phyloP scores from a whole-genome alignment of 1,140 invertebrate species.

The Telenomus remus region DNA sequence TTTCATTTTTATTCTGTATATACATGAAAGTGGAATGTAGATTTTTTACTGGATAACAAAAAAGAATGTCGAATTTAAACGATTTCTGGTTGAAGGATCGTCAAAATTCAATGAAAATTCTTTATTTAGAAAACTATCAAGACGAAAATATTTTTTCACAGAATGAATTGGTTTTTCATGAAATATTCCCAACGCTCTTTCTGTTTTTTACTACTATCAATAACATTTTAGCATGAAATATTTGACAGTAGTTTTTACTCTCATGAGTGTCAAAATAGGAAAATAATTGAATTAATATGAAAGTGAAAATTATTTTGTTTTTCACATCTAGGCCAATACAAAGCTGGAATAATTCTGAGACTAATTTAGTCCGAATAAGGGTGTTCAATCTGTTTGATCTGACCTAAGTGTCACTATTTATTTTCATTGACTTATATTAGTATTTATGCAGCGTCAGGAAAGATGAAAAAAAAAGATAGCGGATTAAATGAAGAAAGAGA shows the following conservation, averaged over 20 bases:
- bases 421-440: slow-evolving; percentile 40
- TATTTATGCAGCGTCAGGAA: neutral
- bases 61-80: neutral
- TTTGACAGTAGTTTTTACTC: slow-evolving; percentile 33
- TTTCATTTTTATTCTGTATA: no score
- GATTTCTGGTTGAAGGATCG: neutral
- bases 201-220: slow-evolving; percentile 48
- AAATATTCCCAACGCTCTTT: slow-evolving; percentile 47
- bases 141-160: neutral
- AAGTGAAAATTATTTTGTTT: no score
- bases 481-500: slow-evolving; percentile 13
- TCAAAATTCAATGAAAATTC: slow-evolving; percentile 21
- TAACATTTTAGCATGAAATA: slow-evolving; percentile 48
- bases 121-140: slow-evolving; percentile 18
- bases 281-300: no score
- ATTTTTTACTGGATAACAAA: neutral
- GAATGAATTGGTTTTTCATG: slow-evolving; percentile 34
- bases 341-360: no score
- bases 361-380: no score
- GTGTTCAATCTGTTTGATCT: no score
- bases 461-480: slow-evolving; percentile 18
- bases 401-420: slow-evolving; percentile 4
- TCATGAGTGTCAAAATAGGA: no score
- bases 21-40: neutral
- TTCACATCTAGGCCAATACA: no score